Percentiles rank a stretch among this genome's conserved stretches.
These are phyloP conservation scores for Empidonax traillii DNA, from an alignment of 2,113 vertebrate genomes.

Conservation along the genomic window DNA sequence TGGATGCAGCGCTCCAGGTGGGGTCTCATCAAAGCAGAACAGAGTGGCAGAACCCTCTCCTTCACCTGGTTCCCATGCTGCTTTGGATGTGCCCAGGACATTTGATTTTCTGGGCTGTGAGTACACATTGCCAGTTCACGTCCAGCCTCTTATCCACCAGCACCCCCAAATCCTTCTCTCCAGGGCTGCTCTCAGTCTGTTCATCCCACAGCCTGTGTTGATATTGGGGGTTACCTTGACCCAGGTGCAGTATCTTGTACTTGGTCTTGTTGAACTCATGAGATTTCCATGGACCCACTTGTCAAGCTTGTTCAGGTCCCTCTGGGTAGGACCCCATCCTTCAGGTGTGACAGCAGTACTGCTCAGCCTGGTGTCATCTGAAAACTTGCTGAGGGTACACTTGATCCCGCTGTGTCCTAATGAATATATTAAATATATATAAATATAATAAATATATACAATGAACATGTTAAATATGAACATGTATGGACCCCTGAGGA, in stretches of 20 bases:
- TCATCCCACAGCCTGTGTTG: neutral
- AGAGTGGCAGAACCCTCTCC: neutral
- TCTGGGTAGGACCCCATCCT: neutral
- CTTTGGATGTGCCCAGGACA: neutral
- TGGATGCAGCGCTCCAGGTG: neutral
- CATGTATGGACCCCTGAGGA: neutral
- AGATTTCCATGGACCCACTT: accelerated
- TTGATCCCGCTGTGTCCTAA: accelerated
- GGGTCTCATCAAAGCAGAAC: neutral
- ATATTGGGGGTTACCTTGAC: accelerated
- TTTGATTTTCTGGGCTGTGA: neutral
- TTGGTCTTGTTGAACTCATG: neutral
- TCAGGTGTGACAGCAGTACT: neutral
- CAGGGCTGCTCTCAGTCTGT: neutral
- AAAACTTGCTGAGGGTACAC: neutral
- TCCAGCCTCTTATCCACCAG: neutral
- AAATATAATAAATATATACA: neutral
- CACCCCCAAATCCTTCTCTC: neutral
- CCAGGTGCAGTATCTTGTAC: neutral
- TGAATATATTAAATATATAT: neutral
- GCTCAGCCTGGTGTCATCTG: neutral
- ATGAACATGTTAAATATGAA: neutral
- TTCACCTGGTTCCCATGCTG: neutral
- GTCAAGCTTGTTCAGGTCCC: accelerated
- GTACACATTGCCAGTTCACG: neutral